Conservation (phyloP, 2,797 vertebrate species). For the Spinus pinus region DNA sequence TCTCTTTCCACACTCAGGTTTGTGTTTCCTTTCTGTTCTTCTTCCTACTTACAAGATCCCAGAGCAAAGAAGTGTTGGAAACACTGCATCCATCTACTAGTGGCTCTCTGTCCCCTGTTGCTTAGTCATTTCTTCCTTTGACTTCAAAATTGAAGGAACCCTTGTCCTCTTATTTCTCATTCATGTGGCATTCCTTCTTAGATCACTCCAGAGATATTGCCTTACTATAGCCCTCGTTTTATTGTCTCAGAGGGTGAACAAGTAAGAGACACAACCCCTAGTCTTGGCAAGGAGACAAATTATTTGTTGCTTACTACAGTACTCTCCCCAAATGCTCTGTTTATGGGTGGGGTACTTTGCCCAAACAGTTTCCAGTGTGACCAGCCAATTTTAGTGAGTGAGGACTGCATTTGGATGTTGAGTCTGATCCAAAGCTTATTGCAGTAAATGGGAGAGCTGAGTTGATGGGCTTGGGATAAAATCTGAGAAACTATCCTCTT, state of each 20-base stretch:
- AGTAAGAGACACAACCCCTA: neutral
- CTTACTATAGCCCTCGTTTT: neutral
- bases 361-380: conserved; percentile 26
- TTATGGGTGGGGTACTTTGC: conserved; percentile 43
- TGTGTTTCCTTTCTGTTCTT: conserved; percentile 24
- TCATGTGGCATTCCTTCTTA: neutral
- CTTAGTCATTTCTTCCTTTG: conserved; percentile 17
- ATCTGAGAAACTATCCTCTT: neutral
- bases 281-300: conserved; percentile 28
- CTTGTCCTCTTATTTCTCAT: neutral
- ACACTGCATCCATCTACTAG: neutral
- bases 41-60: neutral
- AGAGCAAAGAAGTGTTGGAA: neutral
- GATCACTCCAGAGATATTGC: neutral
- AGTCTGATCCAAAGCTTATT: conserved; percentile 10
- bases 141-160: neutral
- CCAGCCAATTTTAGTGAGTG: neutral
- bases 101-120: neutral
- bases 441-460: conserved; percentile 20
- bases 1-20: neutral
- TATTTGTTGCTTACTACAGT: conserved; percentile 10
- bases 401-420: neutral
- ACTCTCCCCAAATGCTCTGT: neutral
- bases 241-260: conserved; percentile 22
- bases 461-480: neutral